Evolutionary conservation across 2,797 vertebrate genomes (phyloP).

Genomic region (Pseudomugil gertrudae): DNA sequence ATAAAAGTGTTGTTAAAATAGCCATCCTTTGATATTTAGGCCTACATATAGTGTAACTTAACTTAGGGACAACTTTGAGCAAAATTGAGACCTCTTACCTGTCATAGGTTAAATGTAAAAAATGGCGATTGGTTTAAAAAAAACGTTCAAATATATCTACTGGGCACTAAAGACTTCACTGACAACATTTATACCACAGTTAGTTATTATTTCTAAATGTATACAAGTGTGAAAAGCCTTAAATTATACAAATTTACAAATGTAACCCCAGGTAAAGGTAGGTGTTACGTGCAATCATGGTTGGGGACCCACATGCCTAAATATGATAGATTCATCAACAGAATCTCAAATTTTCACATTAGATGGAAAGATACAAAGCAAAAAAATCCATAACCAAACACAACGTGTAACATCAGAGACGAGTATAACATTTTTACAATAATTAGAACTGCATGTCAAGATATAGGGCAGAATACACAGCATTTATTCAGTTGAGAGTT

Average conservation of each 20-base stretch:
- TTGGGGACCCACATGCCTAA: accelerated
- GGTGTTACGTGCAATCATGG: not conserved
- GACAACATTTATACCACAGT: not conserved
- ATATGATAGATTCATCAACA: not conserved
- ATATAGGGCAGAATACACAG: not conserved
- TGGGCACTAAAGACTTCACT: not conserved
- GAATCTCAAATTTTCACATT: not conserved
- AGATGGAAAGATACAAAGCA: not conserved
- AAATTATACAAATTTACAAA: not conserved
- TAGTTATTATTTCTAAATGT: not conserved
- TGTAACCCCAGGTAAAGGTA: not conserved
- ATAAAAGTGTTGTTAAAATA: not conserved
- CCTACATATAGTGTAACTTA: too few species aligned
- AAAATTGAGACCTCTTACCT: too few species aligned
- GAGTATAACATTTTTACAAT: too few species aligned
- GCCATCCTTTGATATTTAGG: not conserved
- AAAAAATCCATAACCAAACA: too few species aligned
- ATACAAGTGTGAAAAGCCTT: not conserved
- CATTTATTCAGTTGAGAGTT: not conserved
- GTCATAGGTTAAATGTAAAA: too few species aligned
- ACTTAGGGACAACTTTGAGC: too few species aligned
- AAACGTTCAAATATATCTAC: not conserved
- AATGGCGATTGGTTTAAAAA: too few species aligned
- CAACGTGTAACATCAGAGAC: too few species aligned
- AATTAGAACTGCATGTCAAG: not conserved